phyloP scores from a whole-genome alignment of 2,797 vertebrate species.

The Semaprochilodus insignis region DNA sequence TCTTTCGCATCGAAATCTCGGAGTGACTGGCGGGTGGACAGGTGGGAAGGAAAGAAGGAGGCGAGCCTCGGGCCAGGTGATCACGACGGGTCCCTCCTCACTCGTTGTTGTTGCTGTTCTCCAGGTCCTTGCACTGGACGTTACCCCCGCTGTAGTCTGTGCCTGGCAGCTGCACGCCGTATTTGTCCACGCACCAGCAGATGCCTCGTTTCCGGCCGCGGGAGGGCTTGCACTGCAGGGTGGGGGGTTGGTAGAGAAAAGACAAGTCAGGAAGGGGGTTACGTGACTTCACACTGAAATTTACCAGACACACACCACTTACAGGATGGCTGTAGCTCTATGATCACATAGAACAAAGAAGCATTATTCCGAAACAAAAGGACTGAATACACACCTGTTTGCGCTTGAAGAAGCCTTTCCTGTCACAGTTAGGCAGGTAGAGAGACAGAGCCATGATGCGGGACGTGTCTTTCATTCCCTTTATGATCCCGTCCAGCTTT shows the following conservation, averaged over 20 bases:
- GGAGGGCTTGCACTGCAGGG: constrained; percentile 92
- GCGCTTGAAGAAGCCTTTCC: constrained; percentile 97
- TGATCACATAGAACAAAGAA: neutral
- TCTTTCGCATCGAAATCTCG: constrained; percentile 78
- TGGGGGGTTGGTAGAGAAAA: neutral
- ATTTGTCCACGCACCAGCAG: constrained; percentile 99
- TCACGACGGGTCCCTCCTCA: constrained; percentile 78
- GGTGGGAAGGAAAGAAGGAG: constrained; percentile 79
- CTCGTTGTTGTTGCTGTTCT: constrained; percentile 91
- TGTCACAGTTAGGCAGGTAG: constrained; percentile 98
- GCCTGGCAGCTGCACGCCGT: constrained; percentile 92
- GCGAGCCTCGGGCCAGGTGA: constrained; percentile 80
- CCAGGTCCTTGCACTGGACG: constrained; percentile 96
- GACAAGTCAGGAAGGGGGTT: constrained; percentile 14
- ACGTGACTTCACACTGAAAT: neutral
- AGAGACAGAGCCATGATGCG: constrained; percentile 89
- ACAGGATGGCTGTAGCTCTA: neutral
- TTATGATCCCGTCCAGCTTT: constrained; percentile 94
- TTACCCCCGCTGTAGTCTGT: constrained; percentile 92
- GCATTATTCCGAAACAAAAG: neutral
- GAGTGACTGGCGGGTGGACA: constrained; percentile 85
- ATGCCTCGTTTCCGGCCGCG: constrained; percentile 94
- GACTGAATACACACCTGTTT: constrained; percentile 86
- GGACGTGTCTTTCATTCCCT: constrained; percentile 93
- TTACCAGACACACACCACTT: neutral